Percentiles rank a stretch among this genome's conserved stretches.
These are phyloP conservation scores for Drosophila yooni DNA, from an alignment of 2,888 invertebrate genomes.

Conservation along the genomic window DNA sequence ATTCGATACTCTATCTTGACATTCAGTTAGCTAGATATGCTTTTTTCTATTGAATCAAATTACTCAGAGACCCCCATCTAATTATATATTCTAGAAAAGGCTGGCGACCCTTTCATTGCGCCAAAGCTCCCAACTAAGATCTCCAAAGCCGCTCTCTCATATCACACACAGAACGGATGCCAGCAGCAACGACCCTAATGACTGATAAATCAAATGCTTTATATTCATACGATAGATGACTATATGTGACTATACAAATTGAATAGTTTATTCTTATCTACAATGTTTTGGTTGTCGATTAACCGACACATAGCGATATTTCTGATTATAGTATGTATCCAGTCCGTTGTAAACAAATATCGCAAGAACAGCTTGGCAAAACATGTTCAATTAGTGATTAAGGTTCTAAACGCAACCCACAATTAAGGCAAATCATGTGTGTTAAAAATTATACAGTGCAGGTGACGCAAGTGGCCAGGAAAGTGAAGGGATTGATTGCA, in stretches of 20 bases:
- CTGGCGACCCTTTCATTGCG: not conserved
- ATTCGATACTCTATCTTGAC: not conserved
- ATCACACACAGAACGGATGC: constrained; percentile 43
- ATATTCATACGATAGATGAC: not conserved
- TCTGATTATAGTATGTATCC: not conserved
- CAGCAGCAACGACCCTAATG: constrained; percentile 30
- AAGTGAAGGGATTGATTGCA: constrained; percentile 58
- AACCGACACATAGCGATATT: constrained; percentile 3
- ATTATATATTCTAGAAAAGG: constrained; percentile 6
- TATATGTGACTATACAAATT: constrained; percentile 10
- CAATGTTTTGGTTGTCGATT: constrained; percentile 5
- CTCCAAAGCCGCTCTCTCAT: constrained; percentile 12
- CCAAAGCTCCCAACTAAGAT: constrained; percentile 17
- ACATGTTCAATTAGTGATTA: constrained; percentile 16
- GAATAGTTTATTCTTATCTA: not conserved
- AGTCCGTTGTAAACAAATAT: constrained; percentile 8
- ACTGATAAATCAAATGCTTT: constrained; percentile 33
- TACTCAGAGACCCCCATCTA: constrained; percentile 1
- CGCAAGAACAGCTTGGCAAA: not conserved
- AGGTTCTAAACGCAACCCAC: constrained; percentile 28
- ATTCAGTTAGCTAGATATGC: not conserved
- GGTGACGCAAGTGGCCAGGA: constrained; percentile 53
- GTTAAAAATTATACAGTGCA: constrained; percentile 39
- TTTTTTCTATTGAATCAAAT: not conserved
- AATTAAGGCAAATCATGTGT: constrained; percentile 46